Base-by-base conservation (phyloP, 2,113 vertebrate genomes). In the Pampusana beccarii region DNA sequence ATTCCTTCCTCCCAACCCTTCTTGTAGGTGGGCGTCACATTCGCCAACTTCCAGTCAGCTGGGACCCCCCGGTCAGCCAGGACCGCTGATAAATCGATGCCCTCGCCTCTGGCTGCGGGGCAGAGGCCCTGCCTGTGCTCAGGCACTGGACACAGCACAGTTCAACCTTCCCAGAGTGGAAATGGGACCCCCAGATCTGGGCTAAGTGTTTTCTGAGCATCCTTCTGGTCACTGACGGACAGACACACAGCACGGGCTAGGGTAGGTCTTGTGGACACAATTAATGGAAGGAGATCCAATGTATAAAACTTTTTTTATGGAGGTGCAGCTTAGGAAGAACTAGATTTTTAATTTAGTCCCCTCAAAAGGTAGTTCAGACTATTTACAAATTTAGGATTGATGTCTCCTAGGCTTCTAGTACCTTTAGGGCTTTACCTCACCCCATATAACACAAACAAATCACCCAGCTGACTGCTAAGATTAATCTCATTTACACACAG, bases 121-220 rank as follows among this genome's bases (percentile, higher is more conserved):
- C 36, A 36, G 19, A 31, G 44, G 13, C 73, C 66, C 61, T 36
- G 31, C n/a, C 61, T 4, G 0, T 24, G n/a, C 16, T 17, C 4
- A 7, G 38, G 6, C 31, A 61, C 38, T 4, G 0, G n/a, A 31
- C 8, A 1, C 66, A 54, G 53, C 0, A 65, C 48, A 20, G 29
- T 44, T 61, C 48, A 28, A 5, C 33, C 16, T 58, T 28, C 56
- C 42, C 25, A 10, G 0, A 46, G 42, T 24, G 16, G 57, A 70
- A 64, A 31, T 5, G 26, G 54, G 40, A 57, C 19, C 28, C 23
- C 8, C 33, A 51, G 20, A 20, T 13, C 16, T 53, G 15, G 40
- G 18, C 8, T 34, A 58, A 58, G 15, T 0, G 0, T 24, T 23
- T 15, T 65, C 18, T 33, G n/a, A 13, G 18, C 12, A 17, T 38